Evolutionary conservation across 2,113 vertebrate genomes (phyloP).

Genomic region (Campylorhamphus procurvoides): DNA sequence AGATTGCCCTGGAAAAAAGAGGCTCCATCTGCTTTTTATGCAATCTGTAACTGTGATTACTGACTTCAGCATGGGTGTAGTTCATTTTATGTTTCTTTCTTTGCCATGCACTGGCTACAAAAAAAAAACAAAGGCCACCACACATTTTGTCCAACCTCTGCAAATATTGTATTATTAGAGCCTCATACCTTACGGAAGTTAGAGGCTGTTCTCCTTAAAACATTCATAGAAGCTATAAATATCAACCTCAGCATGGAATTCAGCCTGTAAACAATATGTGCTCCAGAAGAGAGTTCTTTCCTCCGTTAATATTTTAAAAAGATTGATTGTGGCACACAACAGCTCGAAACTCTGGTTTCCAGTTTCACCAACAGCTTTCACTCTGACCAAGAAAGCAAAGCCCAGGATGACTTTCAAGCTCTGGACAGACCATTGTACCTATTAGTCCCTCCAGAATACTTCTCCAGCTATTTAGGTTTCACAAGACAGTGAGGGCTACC

Average conservation of each 20-base stretch:
- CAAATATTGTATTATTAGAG: not conserved
- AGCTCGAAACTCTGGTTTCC: not conserved
- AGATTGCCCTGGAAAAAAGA: not conserved
- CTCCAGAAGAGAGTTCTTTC: not conserved
- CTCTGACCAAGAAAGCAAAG: not conserved
- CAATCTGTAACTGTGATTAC: not conserved
- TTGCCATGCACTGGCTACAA: not conserved
- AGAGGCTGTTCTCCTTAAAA: not conserved
- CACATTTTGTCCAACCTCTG: not conserved
- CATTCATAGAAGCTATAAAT: conserved; percentile 5
- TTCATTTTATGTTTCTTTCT: not conserved
- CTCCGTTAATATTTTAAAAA: not conserved
- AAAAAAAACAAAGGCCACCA: not conserved
- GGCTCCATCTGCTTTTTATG: not conserved
- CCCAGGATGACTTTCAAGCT: not conserved
- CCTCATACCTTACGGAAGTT: not conserved
- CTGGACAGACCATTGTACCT: not conserved
- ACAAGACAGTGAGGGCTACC: not conserved
- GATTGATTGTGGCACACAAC: not conserved
- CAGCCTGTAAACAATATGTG: not conserved
- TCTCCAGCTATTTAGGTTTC: not conserved
- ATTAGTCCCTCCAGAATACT: not conserved
- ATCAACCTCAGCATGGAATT: conserved; percentile 5
- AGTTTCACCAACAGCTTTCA: not conserved
- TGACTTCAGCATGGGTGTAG: not conserved